A percentile compares a stretch with the other conserved stretches of the same genome.
Evolutionary conservation across 2,888 invertebrate genomes (phyloP).

Genomic region (Ectemnius lituratus): DNA sequence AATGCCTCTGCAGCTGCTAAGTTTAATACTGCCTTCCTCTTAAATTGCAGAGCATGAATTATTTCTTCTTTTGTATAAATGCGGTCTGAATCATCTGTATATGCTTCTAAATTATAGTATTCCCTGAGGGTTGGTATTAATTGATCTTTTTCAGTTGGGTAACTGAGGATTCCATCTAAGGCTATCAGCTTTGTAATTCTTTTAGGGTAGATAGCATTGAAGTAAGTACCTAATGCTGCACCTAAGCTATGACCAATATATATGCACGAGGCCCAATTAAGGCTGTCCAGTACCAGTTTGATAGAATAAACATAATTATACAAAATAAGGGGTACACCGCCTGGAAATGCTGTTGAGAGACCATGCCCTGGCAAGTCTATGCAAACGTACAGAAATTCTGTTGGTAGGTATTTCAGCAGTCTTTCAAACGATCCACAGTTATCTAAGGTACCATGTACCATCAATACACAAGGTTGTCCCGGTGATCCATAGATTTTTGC

Average conservation of each 20-base stretch:
- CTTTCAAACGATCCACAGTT: constrained; percentile 78
- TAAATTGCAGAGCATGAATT: constrained; percentile 77
- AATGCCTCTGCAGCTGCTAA: constrained; percentile 78
- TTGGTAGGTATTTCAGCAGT: constrained; percentile 73
- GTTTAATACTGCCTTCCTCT: constrained; percentile 75
- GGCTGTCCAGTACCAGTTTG: constrained; percentile 69
- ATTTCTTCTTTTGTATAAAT: constrained; percentile 78
- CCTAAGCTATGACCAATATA: constrained; percentile 79
- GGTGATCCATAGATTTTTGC: constrained; percentile 76
- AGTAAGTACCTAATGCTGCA: constrained; percentile 76
- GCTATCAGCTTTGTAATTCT: constrained; percentile 77
- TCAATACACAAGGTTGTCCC: constrained; percentile 60
- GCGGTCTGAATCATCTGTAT: background rate
- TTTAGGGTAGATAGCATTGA: constrained; percentile 76
- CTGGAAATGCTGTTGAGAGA: constrained; percentile 75
- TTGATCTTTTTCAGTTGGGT: constrained; percentile 56
- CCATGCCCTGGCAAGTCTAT: constrained; percentile 79
- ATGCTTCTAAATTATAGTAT: constrained; percentile 69
- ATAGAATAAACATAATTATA: constrained; percentile 70
- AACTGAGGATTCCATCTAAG: constrained; percentile 75
- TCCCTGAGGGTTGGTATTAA: constrained; percentile 67
- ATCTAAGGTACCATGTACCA: constrained; percentile 76
- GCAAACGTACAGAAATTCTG: constrained; percentile 72
- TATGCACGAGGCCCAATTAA: constrained; percentile 75
- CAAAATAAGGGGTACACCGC: constrained; percentile 72